Base-by-base conservation (phyloP, 2,797 vertebrate species). In the Chelidonichthys spinosus region DNA sequence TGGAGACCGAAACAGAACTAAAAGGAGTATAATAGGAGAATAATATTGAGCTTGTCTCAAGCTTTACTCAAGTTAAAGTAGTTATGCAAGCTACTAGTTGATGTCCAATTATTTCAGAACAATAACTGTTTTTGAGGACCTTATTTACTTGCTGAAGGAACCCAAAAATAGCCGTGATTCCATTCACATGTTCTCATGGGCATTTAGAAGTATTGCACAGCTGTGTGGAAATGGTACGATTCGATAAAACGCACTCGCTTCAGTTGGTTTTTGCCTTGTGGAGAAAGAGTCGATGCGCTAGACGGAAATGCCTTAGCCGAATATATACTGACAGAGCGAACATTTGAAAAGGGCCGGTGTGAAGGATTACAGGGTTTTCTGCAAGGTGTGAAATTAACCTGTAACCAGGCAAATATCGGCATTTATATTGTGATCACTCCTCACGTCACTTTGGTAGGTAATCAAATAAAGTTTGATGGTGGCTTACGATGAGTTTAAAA, bases 361-460 rank as follows among this genome's bases (percentile, higher is more conserved):
- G n/a, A 7, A 49, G 47, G 17, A 49, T 52, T 36, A 50, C 40
- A 74, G 65, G 55, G 40, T 58, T 66, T 15, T 68, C 72, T 39
- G 37, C 15, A 63, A 6, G 40, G 33, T 44, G 46, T 25, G 46
- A 68, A 70, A 72, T 55, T 39, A 44, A 76, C 50, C 64, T 17
- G 3, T 58, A 49, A 71, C 54, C 50, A 59, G 43, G 17, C 17
- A 63, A 52, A 67, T 58, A 40, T 63, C 50, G 37, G 50, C 33
- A 68, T 42, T 42, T 18, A 25, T 53, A 37, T 3, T 69, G 36
- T 7, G n/a, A 62, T 50, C 63, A 69, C 42, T 68, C 36, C 7
- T 63, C 40, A 14, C 67, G 69, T 85, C 78, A 84, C 87, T 86
- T 86, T 81, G 82, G 86, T 75, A 78, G 42, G 36, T 62, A 60